A percentile compares a stretch with the other conserved stretches of the same genome.
phyloP scores from a whole-genome alignment of 1,140 invertebrate genomes.

The Drosophila bocqueti region DNA sequence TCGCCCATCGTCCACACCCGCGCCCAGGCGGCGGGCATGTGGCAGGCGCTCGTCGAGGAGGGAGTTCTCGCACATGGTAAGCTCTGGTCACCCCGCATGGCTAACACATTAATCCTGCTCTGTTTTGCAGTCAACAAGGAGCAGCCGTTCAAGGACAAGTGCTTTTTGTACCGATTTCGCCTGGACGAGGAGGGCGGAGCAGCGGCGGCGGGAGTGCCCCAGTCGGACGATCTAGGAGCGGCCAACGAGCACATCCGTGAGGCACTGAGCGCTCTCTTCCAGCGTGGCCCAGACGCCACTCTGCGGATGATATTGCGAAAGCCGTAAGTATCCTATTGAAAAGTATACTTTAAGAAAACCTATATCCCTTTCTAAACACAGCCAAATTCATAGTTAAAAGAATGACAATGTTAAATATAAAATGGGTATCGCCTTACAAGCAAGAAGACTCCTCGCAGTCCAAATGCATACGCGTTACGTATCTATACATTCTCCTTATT shows the following conservation, averaged over 20 bases:
- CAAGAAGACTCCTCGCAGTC: too few relatives aligned
- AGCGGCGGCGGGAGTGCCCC: conserved; percentile 84
- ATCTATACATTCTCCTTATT: too few relatives aligned
- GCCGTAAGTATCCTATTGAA: conserved; percentile 87
- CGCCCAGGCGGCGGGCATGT: conserved; percentile 92
- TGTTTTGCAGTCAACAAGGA: conserved; percentile 89
- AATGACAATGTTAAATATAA: not conserved
- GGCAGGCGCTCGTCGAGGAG: conserved; percentile 94
- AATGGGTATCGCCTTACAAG: too few relatives aligned
- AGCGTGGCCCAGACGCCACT: conserved; percentile 91
- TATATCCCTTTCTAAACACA: too few relatives aligned
- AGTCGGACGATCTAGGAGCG: conserved; percentile 87
- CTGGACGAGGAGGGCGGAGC: conserved; percentile 88
- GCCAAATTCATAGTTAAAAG: not conserved
- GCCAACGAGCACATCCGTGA: conserved; percentile 90
- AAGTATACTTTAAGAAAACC: too few relatives aligned
- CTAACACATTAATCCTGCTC: not conserved
- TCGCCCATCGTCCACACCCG: conserved; percentile 87
- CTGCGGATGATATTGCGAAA: conserved; percentile 93
- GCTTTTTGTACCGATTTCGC: conserved; percentile 92
- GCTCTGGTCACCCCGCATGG: conserved; percentile 32
- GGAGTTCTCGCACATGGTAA: conserved; percentile 92
- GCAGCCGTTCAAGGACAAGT: conserved; percentile 94
- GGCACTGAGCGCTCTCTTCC: conserved; percentile 88
- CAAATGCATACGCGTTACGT: too few relatives aligned